These are phyloP conservation scores for Limnephilus marmoratus DNA, from an alignment of 2,888 invertebrate genomes.

Conservation along the genomic window DNA sequence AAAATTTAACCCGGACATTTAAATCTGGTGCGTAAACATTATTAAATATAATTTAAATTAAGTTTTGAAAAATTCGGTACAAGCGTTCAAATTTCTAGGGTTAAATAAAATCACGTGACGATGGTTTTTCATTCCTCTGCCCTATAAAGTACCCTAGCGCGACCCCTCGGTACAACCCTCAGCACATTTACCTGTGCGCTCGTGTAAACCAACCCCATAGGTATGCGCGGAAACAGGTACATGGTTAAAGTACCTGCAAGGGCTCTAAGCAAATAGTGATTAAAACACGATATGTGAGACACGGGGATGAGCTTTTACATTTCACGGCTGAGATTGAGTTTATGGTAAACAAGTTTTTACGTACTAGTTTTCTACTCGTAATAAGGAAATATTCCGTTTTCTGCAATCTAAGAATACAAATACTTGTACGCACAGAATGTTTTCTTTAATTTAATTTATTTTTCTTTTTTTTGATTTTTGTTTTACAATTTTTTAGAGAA, in stretches of 20 bases:
- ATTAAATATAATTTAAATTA: no score
- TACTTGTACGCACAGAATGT: no score
- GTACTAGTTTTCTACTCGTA: background rate
- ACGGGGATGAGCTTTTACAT: background rate
- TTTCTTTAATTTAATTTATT: no score
- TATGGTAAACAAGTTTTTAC: background rate
- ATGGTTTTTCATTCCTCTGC: slow-evolving; percentile 12
- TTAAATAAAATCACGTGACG: background rate
- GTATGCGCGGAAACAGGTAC: background rate
- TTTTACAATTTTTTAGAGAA: no score
- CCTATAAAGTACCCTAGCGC: background rate
- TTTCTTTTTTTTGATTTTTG: no score
- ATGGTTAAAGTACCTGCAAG: background rate
- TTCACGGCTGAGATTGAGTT: background rate
- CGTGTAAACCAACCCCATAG: slow-evolving; percentile 1
- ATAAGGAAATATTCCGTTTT: no score
- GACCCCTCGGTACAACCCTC: background rate
- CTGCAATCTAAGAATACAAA: no score
- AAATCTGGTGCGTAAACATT: no score
- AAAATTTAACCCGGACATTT: no score
- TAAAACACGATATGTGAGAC: slow-evolving; percentile 35
- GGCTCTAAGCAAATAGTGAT: slow-evolving; percentile 16
- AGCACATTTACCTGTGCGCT: slow-evolving; percentile 21
- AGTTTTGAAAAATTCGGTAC: no score
- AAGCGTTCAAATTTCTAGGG: no score